These are phyloP conservation scores for Leptinotarsa lineolata DNA, from an alignment of 1,140 invertebrate species.

Conservation along the genomic window DNA sequence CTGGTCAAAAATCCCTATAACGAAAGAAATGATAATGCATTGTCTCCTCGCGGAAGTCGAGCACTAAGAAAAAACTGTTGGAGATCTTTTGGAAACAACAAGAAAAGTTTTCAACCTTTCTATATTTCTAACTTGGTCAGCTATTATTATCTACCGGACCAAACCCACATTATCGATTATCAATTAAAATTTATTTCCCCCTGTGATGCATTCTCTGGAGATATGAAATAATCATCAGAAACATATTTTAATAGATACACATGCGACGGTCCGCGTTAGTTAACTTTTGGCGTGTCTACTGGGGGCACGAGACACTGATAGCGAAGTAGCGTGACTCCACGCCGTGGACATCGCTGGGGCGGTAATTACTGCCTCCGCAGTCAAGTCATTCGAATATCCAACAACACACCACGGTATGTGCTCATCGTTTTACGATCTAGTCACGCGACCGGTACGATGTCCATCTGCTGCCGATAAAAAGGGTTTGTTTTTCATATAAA, in stretches of 20 bases:
- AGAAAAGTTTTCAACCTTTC: too few species aligned
- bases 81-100: too few species aligned
- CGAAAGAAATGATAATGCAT: too few species aligned
- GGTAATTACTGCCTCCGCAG: neutral
- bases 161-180: neutral
- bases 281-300: neutral
- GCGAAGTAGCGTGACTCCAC: neutral
- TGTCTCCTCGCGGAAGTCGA: too few species aligned
- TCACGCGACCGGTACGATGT: neutral
- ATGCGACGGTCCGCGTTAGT: neutral
- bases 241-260: constrained; percentile 7
- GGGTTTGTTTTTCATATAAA: neutral
- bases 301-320: neutral
- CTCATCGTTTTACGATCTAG: neutral
- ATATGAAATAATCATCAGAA: constrained; percentile 7
- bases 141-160: neutral
- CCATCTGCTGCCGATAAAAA: constrained; percentile 3
- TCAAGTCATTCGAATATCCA: constrained; percentile 8
- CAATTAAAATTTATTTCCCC: neutral
- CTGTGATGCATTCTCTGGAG: neutral
- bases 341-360: neutral
- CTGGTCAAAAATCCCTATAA: too few species aligned
- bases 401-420: neutral
- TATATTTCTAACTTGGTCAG: too few species aligned
- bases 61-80: too few species aligned